These are phyloP conservation scores for Lycocorax pyrrhopterus DNA, from an alignment of 2,113 vertebrate genomes.

Conservation along the genomic window DNA sequence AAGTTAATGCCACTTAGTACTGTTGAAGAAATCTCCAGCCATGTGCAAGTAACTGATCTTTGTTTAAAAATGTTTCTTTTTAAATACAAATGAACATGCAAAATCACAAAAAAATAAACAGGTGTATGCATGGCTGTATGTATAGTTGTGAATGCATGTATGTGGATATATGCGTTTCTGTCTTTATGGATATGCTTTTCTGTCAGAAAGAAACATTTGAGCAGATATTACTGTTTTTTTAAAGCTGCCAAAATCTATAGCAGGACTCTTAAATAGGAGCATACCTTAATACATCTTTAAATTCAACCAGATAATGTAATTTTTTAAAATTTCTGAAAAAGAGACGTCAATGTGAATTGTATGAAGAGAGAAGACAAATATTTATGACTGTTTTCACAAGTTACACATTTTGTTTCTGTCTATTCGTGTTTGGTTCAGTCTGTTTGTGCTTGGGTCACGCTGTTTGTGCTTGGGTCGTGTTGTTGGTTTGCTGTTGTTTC, in stretches of 20 bases:
- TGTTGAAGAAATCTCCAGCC: neutral
- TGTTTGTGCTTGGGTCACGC: neutral
- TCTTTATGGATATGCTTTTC: neutral
- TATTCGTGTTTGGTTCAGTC: neutral
- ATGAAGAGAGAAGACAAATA: neutral
- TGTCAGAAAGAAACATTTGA: neutral
- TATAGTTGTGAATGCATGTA: neutral
- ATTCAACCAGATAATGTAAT: neutral
- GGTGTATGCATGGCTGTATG: neutral
- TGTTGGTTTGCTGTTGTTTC: neutral
- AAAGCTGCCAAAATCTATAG: neutral
- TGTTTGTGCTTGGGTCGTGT: neutral
- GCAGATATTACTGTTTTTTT: fast-evolving
- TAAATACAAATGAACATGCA: neutral
- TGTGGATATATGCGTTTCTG: neutral
- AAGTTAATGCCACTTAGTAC: neutral
- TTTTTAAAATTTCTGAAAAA: neutral
- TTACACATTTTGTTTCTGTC: neutral
- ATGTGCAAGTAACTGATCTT: neutral
- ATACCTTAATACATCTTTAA: neutral
- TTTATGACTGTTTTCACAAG: neutral
- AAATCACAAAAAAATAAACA: neutral
- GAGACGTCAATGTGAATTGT: neutral
- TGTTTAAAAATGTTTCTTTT: neutral
- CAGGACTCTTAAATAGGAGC: neutral